A percentile compares a stretch with the other conserved stretches of the same genome.
Conservation (phyloP, 2,888 invertebrate genomes). For the Pyrocoelia pectoralis region DNA sequence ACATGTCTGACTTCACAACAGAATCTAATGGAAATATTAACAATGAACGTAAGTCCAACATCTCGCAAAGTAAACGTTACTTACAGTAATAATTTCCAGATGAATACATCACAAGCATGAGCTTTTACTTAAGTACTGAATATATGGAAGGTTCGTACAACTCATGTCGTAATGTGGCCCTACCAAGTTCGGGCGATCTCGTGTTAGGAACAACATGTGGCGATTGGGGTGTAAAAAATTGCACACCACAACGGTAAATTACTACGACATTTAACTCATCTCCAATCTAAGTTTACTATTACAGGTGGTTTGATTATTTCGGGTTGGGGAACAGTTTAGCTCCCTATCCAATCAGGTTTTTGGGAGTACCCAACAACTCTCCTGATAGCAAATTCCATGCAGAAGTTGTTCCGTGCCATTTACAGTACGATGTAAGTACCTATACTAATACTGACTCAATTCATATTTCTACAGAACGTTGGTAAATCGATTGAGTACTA, state of each 20-base stretch:
- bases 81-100: background rate
- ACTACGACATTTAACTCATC: background rate
- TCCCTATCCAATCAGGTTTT: constrained; percentile 72
- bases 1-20: constrained; percentile 54
- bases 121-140: constrained; percentile 64
- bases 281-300: background rate
- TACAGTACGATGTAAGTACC: constrained; percentile 63
- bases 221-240: constrained; percentile 63
- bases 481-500: too few species aligned
- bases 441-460: too few species aligned
- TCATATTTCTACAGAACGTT: too few species aligned
- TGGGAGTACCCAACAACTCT: constrained; percentile 54
- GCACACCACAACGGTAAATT: constrained; percentile 65
- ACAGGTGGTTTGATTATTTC: constrained; percentile 71
- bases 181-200: constrained; percentile 77
- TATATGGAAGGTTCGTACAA: constrained; percentile 74
- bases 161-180: constrained; percentile 80
- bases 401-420: constrained; percentile 65
- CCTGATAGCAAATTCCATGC: constrained; percentile 60
- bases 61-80: background rate
- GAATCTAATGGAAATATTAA: background rate
- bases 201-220: constrained; percentile 86
- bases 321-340: constrained; percentile 64
- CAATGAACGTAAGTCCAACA: background rate
- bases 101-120: constrained; percentile 61